phyloP scores from a whole-genome alignment of 2,797 vertebrate genomes.

The Semaprochilodus insignis region DNA sequence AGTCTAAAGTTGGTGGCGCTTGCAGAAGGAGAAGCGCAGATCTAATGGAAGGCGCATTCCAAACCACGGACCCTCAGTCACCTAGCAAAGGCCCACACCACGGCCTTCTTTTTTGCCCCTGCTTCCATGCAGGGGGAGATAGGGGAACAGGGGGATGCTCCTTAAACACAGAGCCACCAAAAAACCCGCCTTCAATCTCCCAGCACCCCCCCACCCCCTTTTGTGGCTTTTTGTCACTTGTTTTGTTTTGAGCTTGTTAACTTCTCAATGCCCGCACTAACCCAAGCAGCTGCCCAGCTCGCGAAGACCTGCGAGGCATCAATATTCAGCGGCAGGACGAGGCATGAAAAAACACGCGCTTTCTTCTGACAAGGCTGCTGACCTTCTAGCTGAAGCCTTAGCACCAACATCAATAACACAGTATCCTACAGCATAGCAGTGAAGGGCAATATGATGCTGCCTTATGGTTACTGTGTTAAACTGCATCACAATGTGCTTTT shows the following conservation, averaged over 20 bases:
- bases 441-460: background rate
- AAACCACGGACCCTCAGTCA: slow-evolving; percentile 86
- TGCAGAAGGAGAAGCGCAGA: slow-evolving; percentile 74
- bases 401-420: slow-evolving; percentile 24
- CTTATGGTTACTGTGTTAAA: background rate
- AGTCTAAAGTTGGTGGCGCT: slow-evolving; percentile 68
- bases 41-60: slow-evolving; percentile 84
- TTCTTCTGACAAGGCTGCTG: background rate
- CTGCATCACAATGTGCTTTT: too few species aligned
- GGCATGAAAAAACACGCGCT: slow-evolving; percentile 57
- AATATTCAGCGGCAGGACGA: slow-evolving; percentile 70
- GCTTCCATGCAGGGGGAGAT: slow-evolving; percentile 41
- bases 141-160: slow-evolving; percentile 71
- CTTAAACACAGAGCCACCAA: slow-evolving; percentile 75
- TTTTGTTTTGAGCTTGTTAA: slow-evolving; percentile 87
- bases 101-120: slow-evolving; percentile 70
- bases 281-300: slow-evolving; percentile 78
- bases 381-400: slow-evolving; percentile 16
- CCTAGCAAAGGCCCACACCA: slow-evolving; percentile 82
- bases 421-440: background rate
- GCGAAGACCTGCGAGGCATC: slow-evolving; percentile 71
- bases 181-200: slow-evolving; percentile 53
- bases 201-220: slow-evolving; percentile 61
- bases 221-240: slow-evolving; percentile 77
- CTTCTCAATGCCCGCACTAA: slow-evolving; percentile 74